phyloP scores from a whole-genome alignment of 1,140 invertebrate species.

The Leptonema lineaticorne region DNA sequence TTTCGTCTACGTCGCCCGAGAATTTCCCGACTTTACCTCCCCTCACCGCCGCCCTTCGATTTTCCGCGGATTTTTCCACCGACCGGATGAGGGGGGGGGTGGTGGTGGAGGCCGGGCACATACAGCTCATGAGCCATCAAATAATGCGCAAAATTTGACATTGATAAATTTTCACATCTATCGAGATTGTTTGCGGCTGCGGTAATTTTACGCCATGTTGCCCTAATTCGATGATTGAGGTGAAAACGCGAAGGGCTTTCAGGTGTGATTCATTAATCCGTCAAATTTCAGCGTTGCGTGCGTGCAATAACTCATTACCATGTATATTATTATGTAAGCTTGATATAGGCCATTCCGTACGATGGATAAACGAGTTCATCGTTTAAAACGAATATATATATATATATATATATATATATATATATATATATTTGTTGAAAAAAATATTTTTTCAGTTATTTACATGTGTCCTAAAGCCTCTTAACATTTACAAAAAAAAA shows the following conservation, averaged over 20 bases:
- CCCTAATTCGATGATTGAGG: conserved; percentile 36
- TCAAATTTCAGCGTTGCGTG: conserved; percentile 10
- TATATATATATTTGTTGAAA: too few relatives aligned
- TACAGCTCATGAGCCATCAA: conserved; percentile 1
- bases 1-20: not conserved
- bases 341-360: too few relatives aligned
- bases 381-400: not conserved
- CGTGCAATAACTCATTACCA: not conserved
- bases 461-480: too few relatives aligned
- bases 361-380: not conserved
- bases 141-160: conserved; percentile 35
- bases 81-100: too few relatives aligned
- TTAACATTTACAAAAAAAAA: too few relatives aligned
- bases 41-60: not conserved
- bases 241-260: conserved; percentile 33
- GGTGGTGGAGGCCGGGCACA: too few relatives aligned
- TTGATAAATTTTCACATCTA: conserved; percentile 38
- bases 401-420: not conserved
- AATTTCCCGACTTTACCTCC: not conserved
- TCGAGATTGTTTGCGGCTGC: conserved; percentile 12
- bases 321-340: not conserved
- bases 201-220: conserved; percentile 36
- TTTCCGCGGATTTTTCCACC: conserved; percentile 12
- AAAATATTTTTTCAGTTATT: too few relatives aligned
- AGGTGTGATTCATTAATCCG: conserved; percentile 37